These are phyloP conservation scores for Chamaetylas fuelleborni DNA, from an alignment of 2,113 vertebrate genomes.

Conservation along the genomic window DNA sequence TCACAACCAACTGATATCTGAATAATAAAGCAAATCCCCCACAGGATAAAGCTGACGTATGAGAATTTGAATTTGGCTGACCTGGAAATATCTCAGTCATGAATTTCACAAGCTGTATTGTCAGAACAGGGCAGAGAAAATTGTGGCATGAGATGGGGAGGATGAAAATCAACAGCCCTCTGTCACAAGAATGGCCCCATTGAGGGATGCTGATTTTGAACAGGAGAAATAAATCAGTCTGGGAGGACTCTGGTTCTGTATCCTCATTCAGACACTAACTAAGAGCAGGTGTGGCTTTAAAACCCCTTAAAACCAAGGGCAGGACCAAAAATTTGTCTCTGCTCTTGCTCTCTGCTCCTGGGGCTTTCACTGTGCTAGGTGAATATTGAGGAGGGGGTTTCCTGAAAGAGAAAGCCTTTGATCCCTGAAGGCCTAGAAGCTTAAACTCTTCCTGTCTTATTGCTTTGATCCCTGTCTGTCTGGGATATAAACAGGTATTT, in stretches of 20 bases:
- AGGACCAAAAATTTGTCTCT: fast-evolving
- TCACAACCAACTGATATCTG: neutral
- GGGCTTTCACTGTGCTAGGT: fast-evolving
- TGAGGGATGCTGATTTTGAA: neutral
- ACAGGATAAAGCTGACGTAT: neutral
- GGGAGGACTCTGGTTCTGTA: neutral
- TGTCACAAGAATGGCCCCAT: neutral
- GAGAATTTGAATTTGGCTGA: neutral
- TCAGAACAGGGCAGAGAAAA: slow-evolving; percentile 20
- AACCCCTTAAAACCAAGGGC: neutral
- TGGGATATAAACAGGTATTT: neutral
- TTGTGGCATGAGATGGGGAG: neutral
- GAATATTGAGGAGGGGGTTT: neutral
- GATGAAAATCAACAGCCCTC: neutral
- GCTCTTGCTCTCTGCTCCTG: fast-evolving
- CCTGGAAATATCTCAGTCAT: slow-evolving; percentile 2
- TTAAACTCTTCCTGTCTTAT: neutral
- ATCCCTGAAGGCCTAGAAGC: fast-evolving
- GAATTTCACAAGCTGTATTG: slow-evolving; percentile 14
- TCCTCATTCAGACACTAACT: neutral
- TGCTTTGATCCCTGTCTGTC: fast-evolving
- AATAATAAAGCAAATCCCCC: neutral
- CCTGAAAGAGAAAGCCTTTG: fast-evolving
- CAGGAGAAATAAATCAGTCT: neutral
- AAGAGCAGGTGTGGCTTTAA: neutral